Base-by-base conservation (phyloP, 2,888 invertebrate species). In the Salpingus planirostris region DNA sequence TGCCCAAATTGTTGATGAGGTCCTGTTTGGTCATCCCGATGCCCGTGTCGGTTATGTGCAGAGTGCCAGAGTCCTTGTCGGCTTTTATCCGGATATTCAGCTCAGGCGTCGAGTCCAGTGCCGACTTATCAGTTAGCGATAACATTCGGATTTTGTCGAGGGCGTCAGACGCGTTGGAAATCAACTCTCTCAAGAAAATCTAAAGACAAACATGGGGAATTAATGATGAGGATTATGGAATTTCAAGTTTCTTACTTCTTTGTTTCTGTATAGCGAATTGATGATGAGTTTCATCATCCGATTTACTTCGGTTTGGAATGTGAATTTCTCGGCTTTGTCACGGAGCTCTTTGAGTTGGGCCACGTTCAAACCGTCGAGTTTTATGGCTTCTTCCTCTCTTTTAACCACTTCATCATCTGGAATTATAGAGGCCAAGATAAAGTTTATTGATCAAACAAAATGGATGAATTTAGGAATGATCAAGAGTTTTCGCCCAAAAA, bases 201-300 rank as follows among this genome's bases (percentile, higher is more conserved):
- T 84, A 67, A 2, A 65, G 65, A 29, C 42, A 50, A 33, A 38
- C 18, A 6, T 18, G 18, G 18, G 18, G 8, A 18, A 18, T 18
- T 8, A 18, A 18, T 18, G 12, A 18, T 8, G 18, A 8, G 18
- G 18, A 18, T 18, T 18, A 8, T 18, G 18, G 6, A 18, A 18
- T n/a, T n/a, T n/a, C 18, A 23, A 23, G n/a, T 18, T 3, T 46
- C 57, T 49, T 57, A 83, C 86, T 73, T 99, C 98, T 69, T 98
- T 98, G 67, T 99, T 98, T 53, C 93, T 79, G 68, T 98, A 98
- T 5, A 98, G 72, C 5, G 98, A 98, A 70, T 99, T 99, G 62
- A 99, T 99, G 66, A 98, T 98, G 37, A 98, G 78, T 67, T 98
- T 99, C 98, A 98, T 99, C 95, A 99, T 96, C 36, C 97, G 85